Conservation (phyloP, 64 coral and sea anemone species). For the Astreopora myriophthalma region DNA sequence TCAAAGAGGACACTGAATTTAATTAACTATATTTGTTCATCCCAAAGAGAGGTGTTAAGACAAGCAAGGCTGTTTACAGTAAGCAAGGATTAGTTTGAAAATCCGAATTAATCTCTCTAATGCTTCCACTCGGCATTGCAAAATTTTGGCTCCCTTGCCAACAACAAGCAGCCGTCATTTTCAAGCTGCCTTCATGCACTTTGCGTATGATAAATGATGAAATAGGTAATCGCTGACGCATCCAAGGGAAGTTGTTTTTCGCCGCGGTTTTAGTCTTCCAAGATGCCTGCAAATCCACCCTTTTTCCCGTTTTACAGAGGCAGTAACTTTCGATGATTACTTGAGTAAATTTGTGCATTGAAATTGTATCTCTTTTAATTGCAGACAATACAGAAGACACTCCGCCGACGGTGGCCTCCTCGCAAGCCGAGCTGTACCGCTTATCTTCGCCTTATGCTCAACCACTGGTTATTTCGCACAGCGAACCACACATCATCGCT, state of each 20-base stretch:
- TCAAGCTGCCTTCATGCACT: not conserved
- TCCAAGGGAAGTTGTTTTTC: not conserved
- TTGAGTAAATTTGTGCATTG: not conserved
- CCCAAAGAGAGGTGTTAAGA: not conserved
- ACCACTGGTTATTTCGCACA: slow-evolving; percentile 13
- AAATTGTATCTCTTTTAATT: not conserved
- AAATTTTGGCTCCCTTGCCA: not conserved
- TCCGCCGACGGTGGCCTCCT: slow-evolving; percentile 9
- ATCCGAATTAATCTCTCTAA: not conserved
- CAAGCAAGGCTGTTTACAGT: not conserved
- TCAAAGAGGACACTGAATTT: not conserved
- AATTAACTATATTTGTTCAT: not conserved
- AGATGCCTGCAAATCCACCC: not conserved
- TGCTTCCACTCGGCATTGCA: slow-evolving; percentile 1
- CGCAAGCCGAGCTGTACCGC: slow-evolving; percentile 11
- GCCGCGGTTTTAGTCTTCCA: slow-evolving; percentile 9
- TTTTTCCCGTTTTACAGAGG: not conserved
- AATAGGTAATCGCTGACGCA: not conserved
- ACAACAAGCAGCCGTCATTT: not conserved
- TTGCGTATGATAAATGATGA: slow-evolving; percentile 51
- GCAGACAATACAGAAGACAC: slow-evolving; percentile 28
- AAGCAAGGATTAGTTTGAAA: not conserved
- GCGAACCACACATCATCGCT: slow-evolving; percentile 7
- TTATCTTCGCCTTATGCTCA: slow-evolving; percentile 21
- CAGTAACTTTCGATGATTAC: not conserved